These are phyloP conservation scores for Fragum fragum DNA, from an alignment of 2,888 invertebrate species.

Conservation along the genomic window DNA sequence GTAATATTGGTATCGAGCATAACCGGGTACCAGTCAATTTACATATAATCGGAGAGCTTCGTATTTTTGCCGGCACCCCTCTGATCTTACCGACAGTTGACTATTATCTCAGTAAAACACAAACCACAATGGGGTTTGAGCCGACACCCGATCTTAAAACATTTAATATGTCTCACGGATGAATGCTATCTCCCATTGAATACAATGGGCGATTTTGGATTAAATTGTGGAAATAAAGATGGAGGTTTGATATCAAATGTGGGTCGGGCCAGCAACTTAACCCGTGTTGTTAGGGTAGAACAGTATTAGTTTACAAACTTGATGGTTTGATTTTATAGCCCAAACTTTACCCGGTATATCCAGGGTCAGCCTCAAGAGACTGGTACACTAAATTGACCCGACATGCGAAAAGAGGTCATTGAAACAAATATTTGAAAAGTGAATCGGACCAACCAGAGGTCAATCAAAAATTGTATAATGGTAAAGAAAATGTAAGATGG, in stretches of 20 bases:
- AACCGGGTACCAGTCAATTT: slow-evolving; percentile 12
- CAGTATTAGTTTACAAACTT: slow-evolving; percentile 1
- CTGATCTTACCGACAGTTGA: slow-evolving; percentile 34
- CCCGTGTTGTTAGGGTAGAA: slow-evolving; percentile 14
- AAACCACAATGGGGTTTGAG: slow-evolving; percentile 40
- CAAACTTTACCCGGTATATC: not conserved
- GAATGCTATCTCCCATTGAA: slow-evolving; percentile 43
- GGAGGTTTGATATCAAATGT: slow-evolving; percentile 45
- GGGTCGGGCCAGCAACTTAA: slow-evolving; percentile 30
- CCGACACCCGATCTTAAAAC: slow-evolving; percentile 46
- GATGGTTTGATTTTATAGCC: not conserved
- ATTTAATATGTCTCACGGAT: slow-evolving; percentile 53
- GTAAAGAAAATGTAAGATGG: too few species aligned
- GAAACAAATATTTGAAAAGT: too few species aligned
- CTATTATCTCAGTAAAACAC: slow-evolving; percentile 47
- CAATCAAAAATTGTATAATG: too few species aligned
- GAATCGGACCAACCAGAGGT: too few species aligned
- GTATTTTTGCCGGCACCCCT: slow-evolving; percentile 11
- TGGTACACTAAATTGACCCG: not conserved
- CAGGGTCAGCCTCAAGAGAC: not conserved
- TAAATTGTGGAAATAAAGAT: slow-evolving; percentile 56
- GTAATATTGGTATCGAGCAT: not conserved
- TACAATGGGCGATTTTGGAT: slow-evolving; percentile 51
- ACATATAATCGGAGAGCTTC: slow-evolving; percentile 17
- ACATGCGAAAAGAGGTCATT: too few species aligned